Conservation (phyloP, 2,113 vertebrate genomes). For the Cyanocitta stelleri region DNA sequence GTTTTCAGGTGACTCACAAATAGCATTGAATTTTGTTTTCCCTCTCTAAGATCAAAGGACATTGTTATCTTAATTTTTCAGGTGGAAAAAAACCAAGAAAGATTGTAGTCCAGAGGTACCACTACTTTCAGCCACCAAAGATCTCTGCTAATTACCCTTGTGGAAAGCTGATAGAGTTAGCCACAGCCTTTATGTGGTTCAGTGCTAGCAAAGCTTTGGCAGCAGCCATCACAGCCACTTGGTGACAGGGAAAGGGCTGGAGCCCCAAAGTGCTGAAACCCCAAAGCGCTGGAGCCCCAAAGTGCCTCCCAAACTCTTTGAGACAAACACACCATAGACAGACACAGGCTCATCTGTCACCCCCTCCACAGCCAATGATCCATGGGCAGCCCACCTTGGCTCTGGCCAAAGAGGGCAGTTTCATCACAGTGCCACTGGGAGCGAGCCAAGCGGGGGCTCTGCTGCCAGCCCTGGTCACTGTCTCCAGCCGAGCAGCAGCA, state of each 20-base stretch:
- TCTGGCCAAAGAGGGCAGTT: neutral
- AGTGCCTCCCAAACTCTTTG: neutral
- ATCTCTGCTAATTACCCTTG: slow-evolving; percentile 17
- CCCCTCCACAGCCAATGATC: neutral
- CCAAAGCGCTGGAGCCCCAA: fast-evolving
- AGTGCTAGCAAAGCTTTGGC: neutral
- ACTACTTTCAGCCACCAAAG: slow-evolving; percentile 18
- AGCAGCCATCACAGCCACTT: neutral
- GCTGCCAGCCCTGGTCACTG: neutral
- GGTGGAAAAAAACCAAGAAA: neutral
- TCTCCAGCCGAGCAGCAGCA: neutral
- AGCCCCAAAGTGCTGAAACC: neutral
- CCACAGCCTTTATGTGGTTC: neutral
- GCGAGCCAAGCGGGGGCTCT: fast-evolving
- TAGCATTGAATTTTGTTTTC: neutral
- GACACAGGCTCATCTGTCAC: neutral
- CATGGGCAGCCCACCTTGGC: neutral
- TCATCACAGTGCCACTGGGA: fast-evolving
- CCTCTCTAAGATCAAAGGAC: neutral
- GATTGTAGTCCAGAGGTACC: neutral
- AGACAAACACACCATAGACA: neutral
- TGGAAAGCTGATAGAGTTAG: neutral
- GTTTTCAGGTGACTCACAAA: slow-evolving; percentile 16
- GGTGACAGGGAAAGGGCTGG: fast-evolving
- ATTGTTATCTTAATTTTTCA: slow-evolving; percentile 54